Evolutionary conservation across 2,113 vertebrate genomes (phyloP), one percentile per base, ranked within the genome.

Genomic region (Plestiodon gilberti): DNA sequence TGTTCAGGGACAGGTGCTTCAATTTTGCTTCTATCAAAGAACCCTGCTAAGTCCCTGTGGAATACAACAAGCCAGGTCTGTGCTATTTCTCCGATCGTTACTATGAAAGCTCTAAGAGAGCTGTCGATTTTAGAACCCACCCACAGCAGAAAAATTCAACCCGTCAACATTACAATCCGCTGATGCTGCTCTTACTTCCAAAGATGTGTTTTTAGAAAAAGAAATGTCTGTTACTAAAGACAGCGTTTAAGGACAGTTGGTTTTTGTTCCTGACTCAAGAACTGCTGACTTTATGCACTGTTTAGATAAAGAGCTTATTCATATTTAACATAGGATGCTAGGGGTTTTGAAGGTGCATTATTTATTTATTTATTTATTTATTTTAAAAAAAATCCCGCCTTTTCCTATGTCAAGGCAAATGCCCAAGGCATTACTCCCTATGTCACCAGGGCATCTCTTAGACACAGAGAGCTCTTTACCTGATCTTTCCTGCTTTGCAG

Each of bases 161-260:
- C 62, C 76, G 76, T 80, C 77, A 80, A 30, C 33, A 9, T 30
- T 15, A 40, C 61, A 83, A 10, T 20, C 23, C 35, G n/a, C 8
- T 52, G 1, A 55, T 25, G 9, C 0, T 18, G 4, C 0, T 28
- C 4, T 9, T 23, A 0, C 0, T 13, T 81, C 13, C 76, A 52
- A 48, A 84, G 79, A 69, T 85, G 64, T 74, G 40, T 0, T 78
- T 77, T 52, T 71, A 43, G 13, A 17, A n/a, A 76, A 1, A 62
- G 30, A 65, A 4, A 62, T 23, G 17, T 30, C 82, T 35, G 57
- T 79, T 61, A 61, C 48, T 23, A 76, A n/a, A 14, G 28, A 76
- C 11, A 76, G 23, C 74, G 55, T 76, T 25, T 3, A 79, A 38
- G 61, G 35, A 62, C 59, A 64, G 30, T 28, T n/a, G 25, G 18